Evolutionary conservation across 1,140 invertebrate genomes (phyloP).

Genomic region (Cydia fagiglandana): DNA sequence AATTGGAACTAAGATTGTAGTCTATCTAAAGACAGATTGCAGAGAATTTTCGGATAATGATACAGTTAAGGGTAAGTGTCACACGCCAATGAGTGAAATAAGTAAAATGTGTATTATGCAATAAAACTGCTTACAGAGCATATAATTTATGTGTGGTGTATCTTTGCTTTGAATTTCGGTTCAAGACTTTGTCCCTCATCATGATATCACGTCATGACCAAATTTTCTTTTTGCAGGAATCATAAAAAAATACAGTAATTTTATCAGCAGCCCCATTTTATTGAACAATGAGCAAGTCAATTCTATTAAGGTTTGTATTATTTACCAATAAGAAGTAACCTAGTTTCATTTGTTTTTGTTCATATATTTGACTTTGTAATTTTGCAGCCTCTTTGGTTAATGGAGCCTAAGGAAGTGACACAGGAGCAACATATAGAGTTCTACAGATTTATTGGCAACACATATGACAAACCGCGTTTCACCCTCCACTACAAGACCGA

Average conservation of each 20-base stretch:
- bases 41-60: constrained; percentile 94
- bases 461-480: constrained; percentile 91
- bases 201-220: constrained; percentile 5
- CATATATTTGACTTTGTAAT: constrained; percentile 25
- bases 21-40: constrained; percentile 93
- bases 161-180: neutral
- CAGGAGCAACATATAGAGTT: constrained; percentile 94
- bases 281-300: constrained; percentile 94
- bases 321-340: neutral
- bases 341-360: constrained; percentile 32
- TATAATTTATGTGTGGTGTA: too few species aligned
- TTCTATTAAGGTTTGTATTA: constrained; percentile 84
- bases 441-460: constrained; percentile 91
- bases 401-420: constrained; percentile 93
- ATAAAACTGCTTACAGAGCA: too few species aligned
- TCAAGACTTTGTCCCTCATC: neutral
- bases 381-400: constrained; percentile 93
- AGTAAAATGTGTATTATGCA: constrained; percentile 35
- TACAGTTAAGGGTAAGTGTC: constrained; percentile 84
- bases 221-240: constrained; percentile 82
- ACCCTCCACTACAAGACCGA: constrained; percentile 93
- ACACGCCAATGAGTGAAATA: neutral
- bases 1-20: constrained; percentile 95
- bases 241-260: constrained; percentile 98
- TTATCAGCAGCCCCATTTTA: constrained; percentile 95